A percentile compares a stretch with the other conserved stretches of the same genome.
Conservation (phyloP, 2,888 invertebrate species). For the Amblyjoppa fuscipennis region DNA sequence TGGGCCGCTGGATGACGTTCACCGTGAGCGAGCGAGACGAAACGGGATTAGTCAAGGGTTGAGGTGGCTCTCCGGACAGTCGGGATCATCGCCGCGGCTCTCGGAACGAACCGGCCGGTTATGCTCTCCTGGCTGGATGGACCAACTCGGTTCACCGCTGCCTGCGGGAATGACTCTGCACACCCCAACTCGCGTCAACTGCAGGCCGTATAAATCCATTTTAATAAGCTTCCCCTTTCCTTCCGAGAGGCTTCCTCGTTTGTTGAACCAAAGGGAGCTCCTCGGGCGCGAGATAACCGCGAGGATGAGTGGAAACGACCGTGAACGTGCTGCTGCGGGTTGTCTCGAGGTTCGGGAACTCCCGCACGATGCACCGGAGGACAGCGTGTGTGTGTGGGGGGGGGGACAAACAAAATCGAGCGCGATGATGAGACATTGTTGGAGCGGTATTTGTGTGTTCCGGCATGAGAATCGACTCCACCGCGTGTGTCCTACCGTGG, state of each 20-base stretch:
- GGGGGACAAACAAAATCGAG: slow-evolving; percentile 64
- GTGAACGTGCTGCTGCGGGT: not conserved
- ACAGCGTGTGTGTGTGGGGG: not conserved
- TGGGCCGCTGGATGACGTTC: slow-evolving; percentile 69
- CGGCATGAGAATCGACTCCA: slow-evolving; percentile 28
- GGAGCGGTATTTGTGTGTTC: slow-evolving; percentile 57
- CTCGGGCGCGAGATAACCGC: slow-evolving; percentile 26
- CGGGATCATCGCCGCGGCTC: not conserved
- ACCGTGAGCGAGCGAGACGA: slow-evolving; percentile 83
- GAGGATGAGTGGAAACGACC: not conserved
- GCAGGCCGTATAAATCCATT: slow-evolving; percentile 70
- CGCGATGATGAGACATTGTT: slow-evolving; percentile 70
- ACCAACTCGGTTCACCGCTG: slow-evolving; percentile 3
- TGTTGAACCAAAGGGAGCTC: slow-evolving; percentile 11
- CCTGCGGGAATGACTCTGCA: slow-evolving; percentile 49
- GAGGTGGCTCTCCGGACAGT: slow-evolving; percentile 71
- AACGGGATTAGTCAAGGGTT: slow-evolving; percentile 83
- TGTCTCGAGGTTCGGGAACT: slow-evolving; percentile 11
- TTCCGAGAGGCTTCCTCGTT: slow-evolving; percentile 13
- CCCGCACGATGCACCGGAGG: slow-evolving; percentile 6
- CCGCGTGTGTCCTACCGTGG: slow-evolving; percentile 24
- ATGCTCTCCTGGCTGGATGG: not conserved
- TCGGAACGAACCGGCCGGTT: slow-evolving; percentile 1
- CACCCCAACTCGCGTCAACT: slow-evolving; percentile 63
- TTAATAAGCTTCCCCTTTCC: slow-evolving; percentile 64